Conservation (phyloP, 2,797 vertebrate species). For the Glossophaga mutica region DNA sequence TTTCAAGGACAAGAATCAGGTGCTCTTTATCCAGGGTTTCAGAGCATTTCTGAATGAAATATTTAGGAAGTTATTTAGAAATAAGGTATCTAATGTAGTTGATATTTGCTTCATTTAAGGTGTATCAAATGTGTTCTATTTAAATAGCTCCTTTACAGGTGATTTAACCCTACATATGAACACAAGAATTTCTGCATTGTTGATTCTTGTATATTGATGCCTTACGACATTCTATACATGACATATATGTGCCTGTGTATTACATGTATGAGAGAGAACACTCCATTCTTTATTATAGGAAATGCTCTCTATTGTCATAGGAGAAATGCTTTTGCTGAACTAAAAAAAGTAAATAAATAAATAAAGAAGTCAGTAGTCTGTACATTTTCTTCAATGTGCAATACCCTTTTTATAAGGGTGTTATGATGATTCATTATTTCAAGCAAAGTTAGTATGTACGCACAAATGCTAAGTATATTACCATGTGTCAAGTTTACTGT, state of each 20-base stretch:
- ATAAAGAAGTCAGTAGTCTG: background rate
- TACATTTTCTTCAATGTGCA: background rate
- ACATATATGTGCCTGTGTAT: background rate
- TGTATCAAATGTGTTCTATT: background rate
- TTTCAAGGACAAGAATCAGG: background rate
- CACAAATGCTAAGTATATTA: background rate
- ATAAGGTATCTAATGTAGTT: background rate
- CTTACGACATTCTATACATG: background rate
- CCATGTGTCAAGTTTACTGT: background rate
- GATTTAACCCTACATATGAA: background rate
- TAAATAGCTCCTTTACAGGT: background rate
- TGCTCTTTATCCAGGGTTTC: background rate
- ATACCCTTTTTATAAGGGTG: background rate
- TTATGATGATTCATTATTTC: background rate
- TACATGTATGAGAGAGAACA: background rate
- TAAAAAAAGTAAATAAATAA: background rate
- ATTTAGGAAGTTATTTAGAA: background rate
- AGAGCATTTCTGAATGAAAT: background rate
- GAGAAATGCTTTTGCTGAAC: background rate
- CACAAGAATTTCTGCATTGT: background rate
- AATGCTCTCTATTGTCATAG: background rate
- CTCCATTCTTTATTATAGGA: background rate
- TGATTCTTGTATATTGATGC: background rate
- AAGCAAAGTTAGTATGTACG: background rate
- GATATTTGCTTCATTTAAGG: background rate